Base-by-base conservation (phyloP, 1,140 invertebrate genomes). In the Oscheius sp. region DNA sequence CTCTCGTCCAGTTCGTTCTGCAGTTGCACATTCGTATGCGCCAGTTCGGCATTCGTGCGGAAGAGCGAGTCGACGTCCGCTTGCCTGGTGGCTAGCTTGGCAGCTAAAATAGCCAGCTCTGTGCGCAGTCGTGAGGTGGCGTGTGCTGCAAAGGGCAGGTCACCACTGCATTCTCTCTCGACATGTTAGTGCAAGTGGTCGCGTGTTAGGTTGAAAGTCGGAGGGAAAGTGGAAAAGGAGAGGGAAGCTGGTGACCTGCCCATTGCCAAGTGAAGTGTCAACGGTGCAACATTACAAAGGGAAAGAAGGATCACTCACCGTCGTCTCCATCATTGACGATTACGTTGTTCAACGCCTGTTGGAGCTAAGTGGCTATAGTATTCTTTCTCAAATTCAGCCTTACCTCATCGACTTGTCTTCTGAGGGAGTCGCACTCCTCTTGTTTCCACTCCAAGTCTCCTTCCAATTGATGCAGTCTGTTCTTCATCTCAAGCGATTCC, bases 101-200 rank as follows among this genome's bases (percentile, higher is more conserved):
- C 80, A 13, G 80, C 80, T 82, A 82, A 82, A 81, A 81, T 80
- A 58, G 80, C 79, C 45, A 82, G 69, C 59, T 71, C 69, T 58
- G 69, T 71, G 52, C 52, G 58, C 20, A 71, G 62, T 20, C 69
- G 69, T 36, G 61, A 34, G 7, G 61, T 36, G 29, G 45, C 69
- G 15, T 20, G 49, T 55, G 49, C 49, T 55, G 49, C 49, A 55
- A 55, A 55, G 49, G 49, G 49, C 49, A 55, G 49, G 49, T 55
- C 49, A 55, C 49, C 49, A 23, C 7, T 15, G 7, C 7, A 23
- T 4, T 13, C 7, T 20, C 15, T 55, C 23, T 55, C 49, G 49
- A 55, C 7, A 55, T 55, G 49, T 55, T 55, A 55, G 49, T 55
- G 49, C 49, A 7, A 55, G 49, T 55, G 49, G 7, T 23, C 15